Conservation (phyloP, 2,888 invertebrate genomes). For the Orthosia incerta region DNA sequence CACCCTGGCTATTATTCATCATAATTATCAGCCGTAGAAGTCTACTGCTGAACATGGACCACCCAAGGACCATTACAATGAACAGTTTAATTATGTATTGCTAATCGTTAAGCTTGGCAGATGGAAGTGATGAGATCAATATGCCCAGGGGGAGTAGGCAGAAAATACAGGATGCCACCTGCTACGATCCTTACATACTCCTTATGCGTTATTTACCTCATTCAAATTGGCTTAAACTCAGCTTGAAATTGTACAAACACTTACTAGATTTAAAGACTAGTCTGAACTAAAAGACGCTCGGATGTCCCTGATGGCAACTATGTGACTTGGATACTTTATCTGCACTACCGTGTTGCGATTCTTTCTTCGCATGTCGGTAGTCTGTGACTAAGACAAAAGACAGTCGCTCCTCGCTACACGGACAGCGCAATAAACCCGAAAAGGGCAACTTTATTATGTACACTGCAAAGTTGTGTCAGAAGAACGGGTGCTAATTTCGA, state of each 20-base stretch:
- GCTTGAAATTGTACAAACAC: too few species aligned
- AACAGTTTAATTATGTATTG: constrained; percentile 1
- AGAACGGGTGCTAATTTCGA: constrained; percentile 2
- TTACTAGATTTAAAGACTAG: not conserved
- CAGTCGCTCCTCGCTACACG: constrained; percentile 51
- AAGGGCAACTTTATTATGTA: constrained; percentile 62
- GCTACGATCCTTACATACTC: too few species aligned
- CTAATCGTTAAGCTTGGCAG: not conserved
- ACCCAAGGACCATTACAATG: constrained; percentile 20
- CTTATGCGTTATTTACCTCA: too few species aligned
- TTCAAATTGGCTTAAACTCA: not conserved
- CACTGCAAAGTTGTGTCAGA: constrained; percentile 34
- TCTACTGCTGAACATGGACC: constrained; percentile 12
- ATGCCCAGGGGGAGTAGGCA: too few species aligned
- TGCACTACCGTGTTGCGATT: constrained; percentile 37
- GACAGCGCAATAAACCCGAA: constrained; percentile 65
- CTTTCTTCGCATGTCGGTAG: constrained; percentile 27
- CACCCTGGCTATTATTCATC: constrained; percentile 8
- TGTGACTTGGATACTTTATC: constrained; percentile 28
- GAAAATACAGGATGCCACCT: too few species aligned
- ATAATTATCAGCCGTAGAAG: constrained; percentile 16
- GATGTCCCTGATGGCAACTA: constrained; percentile 6
- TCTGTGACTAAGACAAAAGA: constrained; percentile 61
- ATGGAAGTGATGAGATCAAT: not conserved
- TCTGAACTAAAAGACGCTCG: not conserved